Percentiles rank a stretch among this genome's conserved stretches.
phyloP scores from a whole-genome alignment of 2,888 invertebrate genomes.

The Disparrhopalites patrizii region DNA sequence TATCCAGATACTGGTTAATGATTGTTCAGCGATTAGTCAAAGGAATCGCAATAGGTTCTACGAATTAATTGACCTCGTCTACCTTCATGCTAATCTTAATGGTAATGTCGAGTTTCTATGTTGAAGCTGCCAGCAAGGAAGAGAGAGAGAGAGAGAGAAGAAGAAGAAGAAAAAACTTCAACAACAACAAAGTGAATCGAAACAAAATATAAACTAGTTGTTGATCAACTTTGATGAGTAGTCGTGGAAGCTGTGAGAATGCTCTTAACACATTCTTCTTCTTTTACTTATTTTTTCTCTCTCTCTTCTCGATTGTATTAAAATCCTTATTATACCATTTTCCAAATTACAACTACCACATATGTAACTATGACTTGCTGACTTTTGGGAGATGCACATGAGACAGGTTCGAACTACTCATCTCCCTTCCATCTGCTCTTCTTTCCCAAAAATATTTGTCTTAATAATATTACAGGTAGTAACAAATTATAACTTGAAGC shows the following conservation, averaged over 20 bases:
- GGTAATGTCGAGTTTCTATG: slow-evolving; percentile 7
- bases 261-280: no score
- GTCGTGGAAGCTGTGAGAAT: no score
- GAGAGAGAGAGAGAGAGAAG: neutral
- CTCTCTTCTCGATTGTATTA: neutral
- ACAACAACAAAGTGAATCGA: neutral
- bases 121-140: slow-evolving; percentile 8
- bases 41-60: slow-evolving; percentile 33
- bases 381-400: no score
- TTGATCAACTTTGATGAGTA: slow-evolving; percentile 8
- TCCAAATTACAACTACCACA: neutral
- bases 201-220: slow-evolving; percentile 23
- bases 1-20: slow-evolving; percentile 36
- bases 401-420: no score
- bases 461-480: no score
- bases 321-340: slow-evolving; percentile 3
- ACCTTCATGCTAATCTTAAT: slow-evolving; percentile 29
- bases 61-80: slow-evolving; percentile 44
- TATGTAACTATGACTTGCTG: no score
- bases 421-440: no score
- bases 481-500: no score
- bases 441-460: no score
- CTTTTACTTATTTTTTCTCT: neutral
- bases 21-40: slow-evolving; percentile 38
- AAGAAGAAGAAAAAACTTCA: no score